Conservation (phyloP, 2,113 vertebrate species). For the Hippocampus mohnikei region DNA sequence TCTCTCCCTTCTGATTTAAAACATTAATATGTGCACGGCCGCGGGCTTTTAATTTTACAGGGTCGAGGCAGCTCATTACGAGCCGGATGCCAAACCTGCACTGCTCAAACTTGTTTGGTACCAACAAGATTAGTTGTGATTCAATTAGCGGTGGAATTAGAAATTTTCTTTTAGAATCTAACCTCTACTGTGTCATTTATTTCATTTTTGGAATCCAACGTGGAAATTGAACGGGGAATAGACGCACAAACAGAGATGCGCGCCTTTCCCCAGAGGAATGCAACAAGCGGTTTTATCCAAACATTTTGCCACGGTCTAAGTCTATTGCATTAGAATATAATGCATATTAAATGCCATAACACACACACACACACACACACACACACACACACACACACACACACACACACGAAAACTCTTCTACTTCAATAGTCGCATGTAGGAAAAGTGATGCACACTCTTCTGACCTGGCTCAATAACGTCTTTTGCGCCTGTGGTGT, state of each 20-base stretch:
- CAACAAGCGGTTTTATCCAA: neutral
- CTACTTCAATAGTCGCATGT: neutral
- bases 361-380: neutral
- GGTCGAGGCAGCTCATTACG: slow-evolving; percentile 44
- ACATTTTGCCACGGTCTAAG: neutral
- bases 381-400: neutral
- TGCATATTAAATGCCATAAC: neutral
- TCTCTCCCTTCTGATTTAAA: slow-evolving; percentile 36
- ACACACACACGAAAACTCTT: neutral
- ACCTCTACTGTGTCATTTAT: neutral
- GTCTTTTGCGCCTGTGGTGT: neutral
- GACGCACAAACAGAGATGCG: neutral
- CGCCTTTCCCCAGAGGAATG: slow-evolving; percentile 1
- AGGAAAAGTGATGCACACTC: neutral
- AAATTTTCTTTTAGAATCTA: slow-evolving; percentile 19
- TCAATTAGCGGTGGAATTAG: slow-evolving; percentile 43
- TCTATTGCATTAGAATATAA: neutral
- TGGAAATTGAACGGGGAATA: slow-evolving; percentile 6
- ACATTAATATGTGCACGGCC: slow-evolving; percentile 31
- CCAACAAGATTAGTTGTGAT: slow-evolving; percentile 35
- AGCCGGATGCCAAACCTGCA: slow-evolving; percentile 26
- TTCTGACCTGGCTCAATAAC: neutral
- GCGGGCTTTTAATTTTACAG: slow-evolving; percentile 42
- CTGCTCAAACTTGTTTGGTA: slow-evolving; percentile 33
- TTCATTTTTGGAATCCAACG: neutral